Evolutionary conservation across 2,113 vertebrate genomes (phyloP).

Genomic region (Tinamus guttatus): DNA sequence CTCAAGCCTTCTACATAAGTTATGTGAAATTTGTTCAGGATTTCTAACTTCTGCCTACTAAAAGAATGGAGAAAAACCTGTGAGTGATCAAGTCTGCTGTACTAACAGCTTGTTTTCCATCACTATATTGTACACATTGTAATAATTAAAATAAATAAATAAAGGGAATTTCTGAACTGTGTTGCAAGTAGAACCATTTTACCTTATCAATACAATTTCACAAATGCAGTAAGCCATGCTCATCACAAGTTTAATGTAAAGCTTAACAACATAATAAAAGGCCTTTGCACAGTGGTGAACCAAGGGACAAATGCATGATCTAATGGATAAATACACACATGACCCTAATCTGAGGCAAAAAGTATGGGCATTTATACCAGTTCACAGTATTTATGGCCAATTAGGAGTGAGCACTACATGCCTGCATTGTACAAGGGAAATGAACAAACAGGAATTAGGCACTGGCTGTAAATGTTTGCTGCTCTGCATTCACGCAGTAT

Average conservation of each 20-base stretch:
- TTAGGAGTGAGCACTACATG: not conserved
- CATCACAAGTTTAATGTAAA: not conserved
- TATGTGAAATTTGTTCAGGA: not conserved
- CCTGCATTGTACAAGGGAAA: not conserved
- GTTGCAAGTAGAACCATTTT: not conserved
- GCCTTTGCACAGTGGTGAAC: not conserved
- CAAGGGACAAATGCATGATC: not conserved
- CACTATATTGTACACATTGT: not conserved
- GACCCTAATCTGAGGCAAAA: not conserved
- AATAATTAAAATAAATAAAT: not conserved
- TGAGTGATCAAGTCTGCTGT: not conserved
- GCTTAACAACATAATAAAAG: not conserved
- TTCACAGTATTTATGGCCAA: not conserved
- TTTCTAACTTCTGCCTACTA: not conserved
- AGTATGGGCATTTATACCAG: not conserved
- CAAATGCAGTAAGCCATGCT: not conserved
- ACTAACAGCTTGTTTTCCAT: not conserved
- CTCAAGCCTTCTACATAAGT: not conserved
- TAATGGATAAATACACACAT: not conserved
- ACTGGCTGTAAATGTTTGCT: not conserved
- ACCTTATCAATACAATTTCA: not conserved
- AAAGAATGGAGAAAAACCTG: not conserved
- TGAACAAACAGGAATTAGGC: not conserved
- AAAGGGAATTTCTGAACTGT: not conserved
- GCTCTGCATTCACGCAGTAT: not conserved